phyloP scores from a whole-genome alignment of 2,113 vertebrate species.

The Phocoena phocoena region DNA sequence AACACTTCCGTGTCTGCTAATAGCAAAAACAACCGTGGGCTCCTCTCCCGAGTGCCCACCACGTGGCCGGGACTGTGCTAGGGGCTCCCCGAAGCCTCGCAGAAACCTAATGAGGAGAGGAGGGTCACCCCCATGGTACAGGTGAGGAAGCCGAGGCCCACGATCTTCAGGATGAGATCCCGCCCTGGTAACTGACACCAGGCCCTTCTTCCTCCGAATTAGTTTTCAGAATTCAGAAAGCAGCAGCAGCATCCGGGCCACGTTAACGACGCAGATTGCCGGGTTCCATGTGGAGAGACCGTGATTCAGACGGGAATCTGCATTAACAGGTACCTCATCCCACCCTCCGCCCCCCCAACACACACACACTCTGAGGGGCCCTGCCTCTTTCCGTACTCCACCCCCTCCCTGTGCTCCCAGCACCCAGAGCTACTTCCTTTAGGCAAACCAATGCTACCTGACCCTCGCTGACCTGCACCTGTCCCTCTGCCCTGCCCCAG shows the following conservation, averaged over 20 bases:
- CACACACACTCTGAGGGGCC: neutral
- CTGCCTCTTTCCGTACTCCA: neutral
- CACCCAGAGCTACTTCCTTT: neutral
- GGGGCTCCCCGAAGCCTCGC: neutral
- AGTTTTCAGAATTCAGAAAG: neutral
- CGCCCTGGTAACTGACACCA: accelerated
- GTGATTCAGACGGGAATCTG: neutral
- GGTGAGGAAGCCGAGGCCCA: neutral
- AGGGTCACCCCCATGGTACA: accelerated
- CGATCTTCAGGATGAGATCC: accelerated
- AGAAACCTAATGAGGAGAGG: accelerated
- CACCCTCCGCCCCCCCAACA: neutral
- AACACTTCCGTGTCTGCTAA: neutral
- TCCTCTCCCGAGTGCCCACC: too few species aligned
- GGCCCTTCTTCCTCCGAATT: accelerated
- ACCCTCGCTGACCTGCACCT: accelerated
- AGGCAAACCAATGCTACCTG: neutral
- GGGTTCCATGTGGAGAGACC: neutral
- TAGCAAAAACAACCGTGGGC: neutral
- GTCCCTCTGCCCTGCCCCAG: neutral
- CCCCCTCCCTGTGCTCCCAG: accelerated
- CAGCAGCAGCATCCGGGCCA: accelerated
- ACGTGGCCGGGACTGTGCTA: accelerated
- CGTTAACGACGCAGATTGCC: accelerated
- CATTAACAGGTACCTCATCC: neutral